Evolutionary conservation across 2,797 vertebrate species (phyloP), one percentile per base, ranked within the genome.

Genomic region (Poecile montanus): DNA sequence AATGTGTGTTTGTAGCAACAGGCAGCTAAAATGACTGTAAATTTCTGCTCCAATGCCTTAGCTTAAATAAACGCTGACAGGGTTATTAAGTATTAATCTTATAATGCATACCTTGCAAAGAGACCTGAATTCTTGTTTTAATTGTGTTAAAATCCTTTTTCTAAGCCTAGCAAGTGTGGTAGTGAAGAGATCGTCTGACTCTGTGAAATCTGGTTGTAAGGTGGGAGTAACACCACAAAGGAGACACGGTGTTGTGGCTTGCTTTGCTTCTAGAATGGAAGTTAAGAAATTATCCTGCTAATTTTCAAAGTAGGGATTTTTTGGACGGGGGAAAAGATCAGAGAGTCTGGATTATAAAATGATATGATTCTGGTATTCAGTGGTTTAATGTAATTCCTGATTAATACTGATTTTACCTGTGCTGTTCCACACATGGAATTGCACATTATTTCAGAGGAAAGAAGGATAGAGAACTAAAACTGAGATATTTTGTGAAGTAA

Each of bases 71-170:
- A 88, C 30, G 61, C 30, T 85, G 72, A 95, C 53, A 93, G 75
- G 44, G 61, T 90, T 96, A 92, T 88, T 78, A 58, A 48, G 58
- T 91, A 84, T 86, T 93, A 88, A 72, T 84, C 73, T 86, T 84
- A 58, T 16, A 92, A 92, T 32, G 21, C 15, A 21, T 60, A 72
- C 76, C n/a, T 93, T 95, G 54, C 16, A 27, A 68, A 44, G 77
- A 40, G 19, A 77, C 27, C 13, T 3, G 5, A 48, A 32, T 81
- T 80, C 11, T 68, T 10, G 3, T 61, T 91, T 94, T 45, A 81
- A 67, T 54, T 65, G n/a, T 26, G 34, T 47, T n/a, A 29, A 58
- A 85, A 47, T 57, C 16, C 2, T 71, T 74, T 25, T n/a, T 58
- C 2, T 29, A 62, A 58, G 23, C 38, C n/a, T 73, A 65, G 16